Base-by-base conservation (phyloP, 2,797 vertebrate genomes). In the Anguilla anguilla region DNA sequence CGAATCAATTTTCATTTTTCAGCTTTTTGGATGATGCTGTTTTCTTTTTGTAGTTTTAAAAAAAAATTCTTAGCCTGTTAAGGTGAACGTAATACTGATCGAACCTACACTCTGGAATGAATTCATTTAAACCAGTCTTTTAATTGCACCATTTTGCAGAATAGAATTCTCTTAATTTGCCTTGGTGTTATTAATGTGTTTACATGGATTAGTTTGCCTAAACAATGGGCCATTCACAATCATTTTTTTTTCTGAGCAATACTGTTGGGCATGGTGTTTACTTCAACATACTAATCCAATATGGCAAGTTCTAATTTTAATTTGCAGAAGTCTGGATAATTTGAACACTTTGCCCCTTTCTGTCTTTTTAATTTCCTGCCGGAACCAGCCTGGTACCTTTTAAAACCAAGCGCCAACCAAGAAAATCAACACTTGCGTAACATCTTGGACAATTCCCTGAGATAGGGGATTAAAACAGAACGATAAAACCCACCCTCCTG, bases 401-500 rank as follows among this genome's bases (percentile, higher is more conserved):
- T 22, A 79, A 79, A 79, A 22, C 74, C 64, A 69, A 79, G 11
- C 15, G 2, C 13, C 74, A 46, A 6, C 5, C 4, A 46, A 15
- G 15, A 39, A 39, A 31, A 43, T 69, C 9, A 28, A 15, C 64
- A 10, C 2, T 69, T 69, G 10, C 35, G 5, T 6, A 0, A 43
- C 74, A 79, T 19, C 72, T 77, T 79, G 74, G 35, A 46, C 74
- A 39, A 79, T 46, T 79, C 74, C 46, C 15, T 83, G 7, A 2
- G 53, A 79, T 85, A 77, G 51, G 86, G 87, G 39, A 84, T 51
- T 25, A 43, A 88, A 90, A 89, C 85, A 74, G 86, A 92, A 10
- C 25, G 86, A 4, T 82, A 19, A 15, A 69, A 22, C 72, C 87
- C 90, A 85, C 81, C 59, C 77, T 86, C 77, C 46, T 57, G 83